Conservation (phyloP, 2,113 vertebrate genomes). For the Tinamus guttatus region DNA sequence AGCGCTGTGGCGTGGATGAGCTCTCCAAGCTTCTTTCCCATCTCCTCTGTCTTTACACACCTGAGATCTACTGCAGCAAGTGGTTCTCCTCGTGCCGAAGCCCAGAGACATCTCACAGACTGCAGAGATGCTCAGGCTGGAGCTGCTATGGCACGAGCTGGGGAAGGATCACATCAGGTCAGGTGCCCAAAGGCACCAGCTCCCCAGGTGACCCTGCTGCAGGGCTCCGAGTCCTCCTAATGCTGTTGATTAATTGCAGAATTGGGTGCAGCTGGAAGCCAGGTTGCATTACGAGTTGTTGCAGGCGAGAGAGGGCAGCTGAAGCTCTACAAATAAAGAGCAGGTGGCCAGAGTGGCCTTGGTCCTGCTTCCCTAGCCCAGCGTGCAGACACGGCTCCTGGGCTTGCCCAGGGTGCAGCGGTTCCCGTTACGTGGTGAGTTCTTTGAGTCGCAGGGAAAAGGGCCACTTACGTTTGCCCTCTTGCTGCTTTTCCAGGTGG, state of each 20-base stretch:
- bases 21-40: background rate
- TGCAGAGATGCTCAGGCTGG: background rate
- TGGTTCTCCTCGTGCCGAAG: background rate
- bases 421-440: background rate
- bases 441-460: background rate
- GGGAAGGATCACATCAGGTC: background rate
- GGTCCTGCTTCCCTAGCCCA: background rate
- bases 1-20: background rate
- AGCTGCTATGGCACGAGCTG: background rate
- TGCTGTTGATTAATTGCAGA: accelerated
- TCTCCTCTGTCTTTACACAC: background rate
- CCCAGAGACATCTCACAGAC: accelerated
- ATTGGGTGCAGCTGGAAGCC: background rate
- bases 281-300: background rate
- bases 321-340: background rate
- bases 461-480: accelerated
- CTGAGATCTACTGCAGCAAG: background rate
- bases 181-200: background rate
- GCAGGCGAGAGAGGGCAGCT: background rate
- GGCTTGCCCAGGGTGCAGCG: background rate
- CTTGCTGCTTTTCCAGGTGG: background rate
- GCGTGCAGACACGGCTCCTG: background rate
- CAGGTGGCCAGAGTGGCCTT: background rate
- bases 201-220: background rate
- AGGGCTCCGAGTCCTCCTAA: background rate